Percentiles rank a stretch among this genome's conserved stretches.
Evolutionary conservation across 2,113 vertebrate genomes (phyloP).

Genomic region (Polypterus bichir): DNA sequence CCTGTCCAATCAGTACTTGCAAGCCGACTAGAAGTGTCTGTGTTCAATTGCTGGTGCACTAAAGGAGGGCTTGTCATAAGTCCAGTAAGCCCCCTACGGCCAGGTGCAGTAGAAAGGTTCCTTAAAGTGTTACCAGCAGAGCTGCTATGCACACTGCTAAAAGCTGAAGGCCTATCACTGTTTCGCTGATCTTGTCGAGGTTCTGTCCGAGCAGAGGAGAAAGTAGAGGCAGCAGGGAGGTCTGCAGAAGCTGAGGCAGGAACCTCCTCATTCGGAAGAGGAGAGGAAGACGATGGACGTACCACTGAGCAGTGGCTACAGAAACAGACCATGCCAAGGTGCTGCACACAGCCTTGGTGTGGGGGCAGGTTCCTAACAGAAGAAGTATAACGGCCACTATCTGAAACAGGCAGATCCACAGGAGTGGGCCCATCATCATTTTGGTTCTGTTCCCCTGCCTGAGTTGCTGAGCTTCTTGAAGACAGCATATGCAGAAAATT

Average conservation of each 20-base stretch:
- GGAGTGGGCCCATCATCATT: slow-evolving; percentile 60
- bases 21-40: slow-evolving; percentile 54
- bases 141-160: slow-evolving; percentile 89
- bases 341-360: slow-evolving; percentile 84
- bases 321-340: slow-evolving; percentile 87
- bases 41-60: slow-evolving; percentile 48
- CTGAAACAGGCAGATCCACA: slow-evolving; percentile 59
- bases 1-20: slow-evolving; percentile 75
- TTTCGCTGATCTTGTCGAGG: slow-evolving; percentile 63
- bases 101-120: slow-evolving; percentile 65
- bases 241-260: slow-evolving; percentile 53
- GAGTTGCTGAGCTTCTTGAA: slow-evolving; percentile 78
- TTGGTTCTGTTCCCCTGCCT: slow-evolving; percentile 67
- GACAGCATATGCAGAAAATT: slow-evolving; percentile 98
- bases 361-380: slow-evolving; percentile 63
- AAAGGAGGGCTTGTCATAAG: slow-evolving; percentile 51
- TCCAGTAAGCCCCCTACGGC: slow-evolving; percentile 56
- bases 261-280: slow-evolving; percentile 57
- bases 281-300: slow-evolving; percentile 56
- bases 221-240: slow-evolving; percentile 65
- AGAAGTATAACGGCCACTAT: slow-evolving; percentile 68
- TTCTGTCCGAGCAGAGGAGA: slow-evolving; percentile 84
- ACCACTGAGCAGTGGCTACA: slow-evolving; percentile 80
- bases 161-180: slow-evolving; percentile 78
- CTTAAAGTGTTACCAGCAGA: slow-evolving; percentile 68